Evolutionary conservation across 2,113 vertebrate species (phyloP).

Genomic region (Osmerus eperlanus): DNA sequence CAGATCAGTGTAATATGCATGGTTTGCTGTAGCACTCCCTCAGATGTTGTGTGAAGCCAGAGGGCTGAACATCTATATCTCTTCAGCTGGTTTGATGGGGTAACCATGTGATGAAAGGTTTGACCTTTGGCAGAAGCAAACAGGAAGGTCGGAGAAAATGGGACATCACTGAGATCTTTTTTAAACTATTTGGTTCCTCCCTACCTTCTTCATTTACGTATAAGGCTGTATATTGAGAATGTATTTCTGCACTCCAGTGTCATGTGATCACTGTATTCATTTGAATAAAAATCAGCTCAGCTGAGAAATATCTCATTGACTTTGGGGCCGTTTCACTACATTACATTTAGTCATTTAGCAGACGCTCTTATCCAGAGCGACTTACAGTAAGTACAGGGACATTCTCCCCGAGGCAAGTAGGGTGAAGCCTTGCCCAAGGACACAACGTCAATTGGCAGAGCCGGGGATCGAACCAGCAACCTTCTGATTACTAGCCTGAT

Average conservation of each 20-base stretch:
- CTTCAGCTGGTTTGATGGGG: conserved; percentile 29
- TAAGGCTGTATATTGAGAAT: conserved; percentile 57
- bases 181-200: conserved; percentile 15
- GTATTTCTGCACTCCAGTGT: conserved; percentile 58
- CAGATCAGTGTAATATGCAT: background rate
- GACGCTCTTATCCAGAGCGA: too few relatives aligned
- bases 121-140: conserved; percentile 5
- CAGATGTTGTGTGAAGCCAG: conserved; percentile 13
- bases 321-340: background rate
- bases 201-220: conserved; percentile 41
- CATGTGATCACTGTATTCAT: conserved; percentile 53
- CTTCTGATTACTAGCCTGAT: too few relatives aligned
- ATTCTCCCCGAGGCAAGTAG: too few relatives aligned
- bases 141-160: background rate
- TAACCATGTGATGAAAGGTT: conserved; percentile 22
- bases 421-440: too few relatives aligned
- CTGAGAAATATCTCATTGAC: conserved; percentile 22
- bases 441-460: too few relatives aligned
- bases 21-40: conserved; percentile 43
- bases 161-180: conserved; percentile 7
- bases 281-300: conserved; percentile 60
- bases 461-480: too few relatives aligned
- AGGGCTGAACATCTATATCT: background rate
- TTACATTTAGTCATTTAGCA: too few relatives aligned
- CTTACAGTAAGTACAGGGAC: too few relatives aligned